Evolutionary conservation across 1,140 invertebrate genomes (phyloP).

Genomic region (Philopotamus ludificatus): DNA sequence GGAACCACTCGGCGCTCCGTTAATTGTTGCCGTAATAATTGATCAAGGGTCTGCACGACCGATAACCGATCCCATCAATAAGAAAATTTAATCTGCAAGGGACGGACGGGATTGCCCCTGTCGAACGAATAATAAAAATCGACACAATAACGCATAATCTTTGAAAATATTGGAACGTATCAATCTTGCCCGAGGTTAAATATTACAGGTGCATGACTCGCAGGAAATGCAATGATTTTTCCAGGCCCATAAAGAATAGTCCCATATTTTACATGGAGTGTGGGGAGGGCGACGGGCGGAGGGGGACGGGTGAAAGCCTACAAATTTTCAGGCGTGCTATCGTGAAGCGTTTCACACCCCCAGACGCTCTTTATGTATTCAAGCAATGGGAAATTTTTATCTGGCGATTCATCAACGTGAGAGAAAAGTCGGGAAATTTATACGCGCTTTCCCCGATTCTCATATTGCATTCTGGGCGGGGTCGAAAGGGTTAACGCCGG

Average conservation of each 20-base stretch:
- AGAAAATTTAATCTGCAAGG: too few species aligned
- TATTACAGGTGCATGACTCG: slow-evolving; percentile 36
- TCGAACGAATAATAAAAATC: too few species aligned
- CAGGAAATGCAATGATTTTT: slow-evolving; percentile 26
- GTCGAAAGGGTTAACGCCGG: slow-evolving; percentile 3
- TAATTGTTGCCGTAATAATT: too few species aligned
- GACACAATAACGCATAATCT: too few species aligned
- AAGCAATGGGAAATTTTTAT: slow-evolving; percentile 32
- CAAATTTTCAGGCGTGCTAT: slow-evolving; percentile 1
- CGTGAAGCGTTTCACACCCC: slow-evolving; percentile 12
- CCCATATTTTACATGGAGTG: slow-evolving; percentile 30
- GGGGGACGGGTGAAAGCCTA: slow-evolving; percentile 9
- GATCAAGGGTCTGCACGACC: too few species aligned
- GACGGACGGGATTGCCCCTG: too few species aligned
- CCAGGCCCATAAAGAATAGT: slow-evolving; percentile 26
- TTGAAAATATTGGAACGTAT: too few species aligned
- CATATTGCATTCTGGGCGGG: slow-evolving; percentile 28
- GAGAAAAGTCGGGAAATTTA: slow-evolving; percentile 1
- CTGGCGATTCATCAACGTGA: slow-evolving; percentile 38
- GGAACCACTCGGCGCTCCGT: too few species aligned
- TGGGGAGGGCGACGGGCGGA: not conserved
- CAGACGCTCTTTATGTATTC: slow-evolving; percentile 32
- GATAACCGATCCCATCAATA: too few species aligned
- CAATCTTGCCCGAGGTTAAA: slow-evolving; percentile 35
- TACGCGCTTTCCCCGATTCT: slow-evolving; percentile 12